A percentile compares a stretch with the other conserved stretches of the same genome.
Evolutionary conservation across 2,888 invertebrate genomes (phyloP).

Genomic region (Brachyptera putata): DNA sequence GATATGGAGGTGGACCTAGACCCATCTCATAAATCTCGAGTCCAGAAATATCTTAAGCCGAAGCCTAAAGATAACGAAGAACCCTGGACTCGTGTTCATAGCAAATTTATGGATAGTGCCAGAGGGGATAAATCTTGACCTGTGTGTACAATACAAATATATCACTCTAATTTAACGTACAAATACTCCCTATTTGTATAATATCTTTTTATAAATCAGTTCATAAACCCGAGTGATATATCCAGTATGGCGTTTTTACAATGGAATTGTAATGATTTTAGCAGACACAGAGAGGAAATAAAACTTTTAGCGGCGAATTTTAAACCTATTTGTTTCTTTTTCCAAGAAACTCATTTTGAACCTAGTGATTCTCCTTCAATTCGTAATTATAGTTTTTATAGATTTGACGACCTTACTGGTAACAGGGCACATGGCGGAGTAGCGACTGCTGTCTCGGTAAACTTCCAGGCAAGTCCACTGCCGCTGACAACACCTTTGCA

Average conservation of each 20-base stretch:
- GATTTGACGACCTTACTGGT: neutral
- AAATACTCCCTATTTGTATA: no score
- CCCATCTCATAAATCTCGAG: no score
- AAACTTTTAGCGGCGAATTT: neutral
- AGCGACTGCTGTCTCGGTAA: neutral
- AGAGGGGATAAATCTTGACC: no score
- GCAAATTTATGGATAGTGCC: no score
- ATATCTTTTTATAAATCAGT: no score
- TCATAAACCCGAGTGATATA: no score
- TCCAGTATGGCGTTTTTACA: conserved; percentile 4
- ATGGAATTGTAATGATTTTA: neutral
- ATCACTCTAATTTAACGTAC: no score
- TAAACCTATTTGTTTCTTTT: neutral
- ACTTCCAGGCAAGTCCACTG: neutral
- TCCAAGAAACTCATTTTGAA: neutral
- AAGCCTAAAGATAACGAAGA: no score
- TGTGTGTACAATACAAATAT: no score
- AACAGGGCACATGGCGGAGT: neutral
- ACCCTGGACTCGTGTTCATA: no score
- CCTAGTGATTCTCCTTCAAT: neutral
- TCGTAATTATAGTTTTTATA: neutral
- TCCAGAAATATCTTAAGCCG: no score
- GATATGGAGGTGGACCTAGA: no score
- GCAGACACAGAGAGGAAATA: neutral
- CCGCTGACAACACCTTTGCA: neutral